phyloP scores from a whole-genome alignment of 2,113 vertebrate genomes.

The Lepus americanus region DNA sequence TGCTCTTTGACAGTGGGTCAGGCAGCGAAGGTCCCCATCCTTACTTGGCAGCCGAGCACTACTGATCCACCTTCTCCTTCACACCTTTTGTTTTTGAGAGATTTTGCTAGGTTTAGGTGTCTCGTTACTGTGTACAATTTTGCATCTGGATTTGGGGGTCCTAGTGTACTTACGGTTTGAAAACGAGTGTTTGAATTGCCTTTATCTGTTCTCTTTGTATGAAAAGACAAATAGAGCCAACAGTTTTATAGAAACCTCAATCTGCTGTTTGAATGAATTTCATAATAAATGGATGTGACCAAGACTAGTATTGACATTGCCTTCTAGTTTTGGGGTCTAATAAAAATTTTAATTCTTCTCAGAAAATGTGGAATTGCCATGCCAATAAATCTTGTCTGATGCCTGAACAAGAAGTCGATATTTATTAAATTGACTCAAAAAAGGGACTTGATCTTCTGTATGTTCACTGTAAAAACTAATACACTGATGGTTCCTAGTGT shows the following conservation, averaged over 20 bases:
- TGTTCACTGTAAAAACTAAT: conserved; percentile 54
- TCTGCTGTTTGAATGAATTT: conserved; percentile 63
- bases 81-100: background rate
- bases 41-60: background rate
- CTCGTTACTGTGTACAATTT: background rate
- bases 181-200: conserved; percentile 15
- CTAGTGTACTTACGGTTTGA: background rate
- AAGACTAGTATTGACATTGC: conserved; percentile 68
- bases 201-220: background rate
- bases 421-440: conserved; percentile 72
- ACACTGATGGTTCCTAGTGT: conserved; percentile 30
- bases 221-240: conserved; percentile 41
- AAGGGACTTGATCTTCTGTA: conserved; percentile 46
- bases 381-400: conserved; percentile 79
- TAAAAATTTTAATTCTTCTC: conserved; percentile 73
- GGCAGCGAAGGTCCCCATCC: no score
- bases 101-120: background rate
- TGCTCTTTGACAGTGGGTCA: background rate
- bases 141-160: background rate
- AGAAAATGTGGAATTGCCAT: conserved; percentile 71
- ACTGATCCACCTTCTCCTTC: background rate
- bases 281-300: conserved; percentile 70
- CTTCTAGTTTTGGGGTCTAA: conserved; percentile 66
- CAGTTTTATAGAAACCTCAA: conserved; percentile 31
- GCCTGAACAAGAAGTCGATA: conserved; percentile 75